Percentiles rank a stretch among this genome's conserved stretches.
Conservation (phyloP, 2,113 vertebrate genomes). For the Nycticryphes semicollaris region DNA sequence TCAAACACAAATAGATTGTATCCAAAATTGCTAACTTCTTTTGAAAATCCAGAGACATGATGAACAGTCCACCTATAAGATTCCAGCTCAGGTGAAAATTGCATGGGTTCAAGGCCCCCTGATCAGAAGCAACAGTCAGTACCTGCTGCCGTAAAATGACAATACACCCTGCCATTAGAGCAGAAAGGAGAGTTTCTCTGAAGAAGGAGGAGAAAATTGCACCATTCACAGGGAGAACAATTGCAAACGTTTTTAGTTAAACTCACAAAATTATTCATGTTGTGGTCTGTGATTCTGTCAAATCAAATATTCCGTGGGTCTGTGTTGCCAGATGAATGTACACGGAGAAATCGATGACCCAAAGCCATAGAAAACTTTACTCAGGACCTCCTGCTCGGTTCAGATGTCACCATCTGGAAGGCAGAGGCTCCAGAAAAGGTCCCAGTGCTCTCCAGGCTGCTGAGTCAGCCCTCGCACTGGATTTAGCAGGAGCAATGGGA, state of each 20-base stretch:
- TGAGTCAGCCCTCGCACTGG: not conserved
- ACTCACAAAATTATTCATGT: not conserved
- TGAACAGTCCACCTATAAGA: not conserved
- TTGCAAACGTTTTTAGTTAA: not conserved
- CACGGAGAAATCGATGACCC: not conserved
- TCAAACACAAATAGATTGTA: not conserved
- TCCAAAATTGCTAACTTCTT: not conserved
- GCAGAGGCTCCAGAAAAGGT: not conserved
- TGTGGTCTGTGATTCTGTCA: conserved; percentile 3
- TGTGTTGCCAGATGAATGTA: not conserved
- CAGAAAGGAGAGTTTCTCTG: not conserved
- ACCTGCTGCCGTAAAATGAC: not conserved
- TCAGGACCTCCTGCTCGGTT: not conserved
- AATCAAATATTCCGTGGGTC: not conserved
- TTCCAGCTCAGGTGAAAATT: not conserved
- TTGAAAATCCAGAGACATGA: not conserved
- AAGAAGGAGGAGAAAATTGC: not conserved
- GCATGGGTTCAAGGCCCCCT: not conserved
- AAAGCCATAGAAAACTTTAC: not conserved
- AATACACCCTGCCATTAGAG: not conserved
- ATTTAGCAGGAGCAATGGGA: not conserved
- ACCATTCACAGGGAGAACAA: not conserved
- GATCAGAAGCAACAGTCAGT: not conserved
- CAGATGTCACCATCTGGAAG: not conserved
- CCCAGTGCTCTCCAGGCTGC: not conserved